Evolutionary conservation across 2,797 vertebrate species (phyloP), one percentile per base, ranked within the genome.

Genomic region (Diplodus puntazzo): DNA sequence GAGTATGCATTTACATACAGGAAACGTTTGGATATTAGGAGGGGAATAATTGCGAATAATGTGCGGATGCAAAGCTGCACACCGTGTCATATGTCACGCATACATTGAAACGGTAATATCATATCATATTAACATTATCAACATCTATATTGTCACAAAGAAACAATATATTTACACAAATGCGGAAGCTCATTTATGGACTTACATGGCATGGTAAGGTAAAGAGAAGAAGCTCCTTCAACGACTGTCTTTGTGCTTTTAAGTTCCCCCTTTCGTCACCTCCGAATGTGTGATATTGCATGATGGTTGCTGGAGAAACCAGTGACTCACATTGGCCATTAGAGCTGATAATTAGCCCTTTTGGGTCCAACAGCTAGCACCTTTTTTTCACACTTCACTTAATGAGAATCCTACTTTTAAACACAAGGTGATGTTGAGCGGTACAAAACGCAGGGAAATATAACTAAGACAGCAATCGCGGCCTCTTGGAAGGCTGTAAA

Each of bases 291-390:
- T 95, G 87, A 93, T 92, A 90, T 94, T 92, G 86, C 85, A 63
- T 88, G 85, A 88, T 78, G 88, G 92, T 92, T 94, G 87, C 92
- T 89, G 62, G 80, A 90, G 92, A 89, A 90, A 94, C 92, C 87
- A 70, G 73, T 86, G 84, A 86, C 83, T 92, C 86, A 87, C 81
- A 73, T 86, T 75, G 82, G 79, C 79, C 85, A 85, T 92, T 84
- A 86, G 70, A 89, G 81, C 70, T 82, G 93, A 92, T 95, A 96
- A 95, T 95, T 94, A 93, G 92, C 83, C 90, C 92, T 92, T 84
- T 88, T 91, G 92, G 92, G 93, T 92, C 86, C 77, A 77, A 84
- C 83, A 85, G 84, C 77, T 92, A 61, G 71, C 92, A 94, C 92
- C 88, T 93, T 92, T 89, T 25, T 87, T 89, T 91, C 80, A 91